Percentiles rank a stretch among this genome's conserved stretches.
phyloP scores from a whole-genome alignment of 2,113 vertebrate species.

The Chaenocephalus aceratus region DNA sequence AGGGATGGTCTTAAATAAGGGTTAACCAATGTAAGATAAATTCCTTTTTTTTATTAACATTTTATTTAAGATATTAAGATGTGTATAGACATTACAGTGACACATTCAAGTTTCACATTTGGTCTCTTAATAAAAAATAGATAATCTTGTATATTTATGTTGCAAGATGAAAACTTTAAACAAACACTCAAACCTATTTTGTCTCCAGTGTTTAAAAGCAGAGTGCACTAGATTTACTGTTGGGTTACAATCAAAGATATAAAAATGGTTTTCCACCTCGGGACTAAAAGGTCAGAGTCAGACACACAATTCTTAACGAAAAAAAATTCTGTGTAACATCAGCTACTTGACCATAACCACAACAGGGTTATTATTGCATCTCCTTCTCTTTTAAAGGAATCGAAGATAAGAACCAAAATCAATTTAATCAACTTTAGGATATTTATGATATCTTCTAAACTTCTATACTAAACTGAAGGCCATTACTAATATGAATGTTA shows the following conservation, averaged over 20 bases:
- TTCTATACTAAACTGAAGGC: conserved; percentile 14
- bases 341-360: neutral
- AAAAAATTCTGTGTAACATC: conserved; percentile 14
- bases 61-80: conserved; percentile 3
- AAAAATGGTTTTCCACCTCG: conserved; percentile 46
- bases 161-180: conserved; percentile 14
- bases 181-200: conserved; percentile 12
- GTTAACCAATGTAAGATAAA: conserved; percentile 42
- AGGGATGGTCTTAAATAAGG: conserved; percentile 16
- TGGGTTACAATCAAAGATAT: conserved; percentile 38
- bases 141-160: conserved; percentile 13
- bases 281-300: conserved; percentile 47
- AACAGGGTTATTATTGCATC: neutral
- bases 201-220: conserved; percentile 36
- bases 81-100: conserved; percentile 21
- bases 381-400: conserved; percentile 11
- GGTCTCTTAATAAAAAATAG: conserved; percentile 6
- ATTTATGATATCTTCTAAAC: conserved; percentile 2
- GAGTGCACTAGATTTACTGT: conserved; percentile 40
- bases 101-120: conserved; percentile 30
- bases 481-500: conserved; percentile 38
- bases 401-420: neutral
- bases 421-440: neutral
- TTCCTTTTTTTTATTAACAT: conserved; percentile 16
- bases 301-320: neutral